Evolutionary conservation across 2,797 vertebrate genomes (phyloP), one percentile per base, ranked within the genome.

Genomic region (Phrynocephalus vlangalii): DNA sequence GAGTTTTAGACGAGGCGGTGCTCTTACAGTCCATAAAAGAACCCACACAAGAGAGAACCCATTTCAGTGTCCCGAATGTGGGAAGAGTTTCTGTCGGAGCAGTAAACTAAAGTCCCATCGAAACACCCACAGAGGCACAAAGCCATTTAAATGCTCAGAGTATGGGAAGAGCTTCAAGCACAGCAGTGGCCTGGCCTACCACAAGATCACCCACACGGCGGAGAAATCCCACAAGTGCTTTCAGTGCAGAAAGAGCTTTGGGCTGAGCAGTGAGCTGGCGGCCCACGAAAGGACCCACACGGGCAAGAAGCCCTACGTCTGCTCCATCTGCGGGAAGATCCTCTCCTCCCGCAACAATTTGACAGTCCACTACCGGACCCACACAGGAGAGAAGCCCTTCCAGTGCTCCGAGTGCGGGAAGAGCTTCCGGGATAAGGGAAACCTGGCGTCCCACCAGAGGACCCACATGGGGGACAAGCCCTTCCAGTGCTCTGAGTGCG

Each of bases 351-450:
- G 71, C 4, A 73, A 30, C 71, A 73, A 30, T 8, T 38, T 73
- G 18, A 38, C 71, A 18, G 33, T 33, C 71, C 71, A 73, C 33
- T 33, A 30, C 33, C 33, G 30, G 20, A 73, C 18, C 18, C 71
- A 73, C 33, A 16, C 71, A 33, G 71, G 30, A 16, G 71, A 73
- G 7, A 73, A 73, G 33, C 71, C 71, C 18, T 73, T 33, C 20
- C 33, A 73, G 11, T 73, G 71, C 16, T 33, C 11, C 3, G 50
- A 52, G 26, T 78, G 90, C 26, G 88, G 86, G 2, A 92, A 92
- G 28, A 87, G 89, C 44, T 91, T 93, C 79, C 33, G 33, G 33
- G 33, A 33, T 33, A 33, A 33, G 33, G 33, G 33, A 2, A 33
- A 33, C 33, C 33, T 33, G 33, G 33, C 33, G 33, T 33, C 28